Base-by-base conservation (phyloP, 2,797 vertebrate species). In the Denticeps clupeoides region DNA sequence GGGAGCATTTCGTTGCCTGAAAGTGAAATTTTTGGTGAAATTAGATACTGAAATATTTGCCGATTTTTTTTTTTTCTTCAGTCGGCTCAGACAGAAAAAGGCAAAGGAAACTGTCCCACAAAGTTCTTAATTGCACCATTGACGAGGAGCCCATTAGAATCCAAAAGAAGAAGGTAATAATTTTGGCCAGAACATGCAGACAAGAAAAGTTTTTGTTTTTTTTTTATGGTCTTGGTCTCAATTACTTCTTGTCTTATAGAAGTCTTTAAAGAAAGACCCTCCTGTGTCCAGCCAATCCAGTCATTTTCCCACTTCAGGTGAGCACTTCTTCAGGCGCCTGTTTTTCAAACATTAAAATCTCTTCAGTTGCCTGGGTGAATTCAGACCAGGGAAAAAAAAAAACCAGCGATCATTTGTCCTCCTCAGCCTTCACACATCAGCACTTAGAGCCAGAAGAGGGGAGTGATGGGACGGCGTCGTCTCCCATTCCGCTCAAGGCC, bases 31-130 rank as follows among this genome's bases (percentile, higher is more conserved):
- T 32, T 32, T 11, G 16, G 2, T 37, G 3, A 9, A 2, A 33
- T 18, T 7, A 21, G 4, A 4, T 9, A 18, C 18, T 5, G n/a
- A n/a, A n/a, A n/a, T 10, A 5, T 21, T 21, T 3, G 19, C 5
- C 38, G 1, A 11, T 5, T 25, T 5, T 25, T 24, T 3, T 19
- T 4, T 38, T 38, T 18, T 38, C 4, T 38, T 51, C 56, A 80
- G 79, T 73, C 56, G 72, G 69, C 61, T 79, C 78, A 1, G 89
- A 93, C 69, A 87, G 86, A 71, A 95, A 90, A 59, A 87, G 87
- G 60, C 87, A 86, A 11, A 82, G 91, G 64, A 97, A 93, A 63
- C 82, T 85, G 41, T 87, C 79, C 2, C 91, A 94, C 61, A 91
- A 86, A 71, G 81, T 93, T 51, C 76, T 89, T 65, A 92, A 95